phyloP scores from a whole-genome alignment of 2,113 vertebrate species.

The Panurus biarmicus region DNA sequence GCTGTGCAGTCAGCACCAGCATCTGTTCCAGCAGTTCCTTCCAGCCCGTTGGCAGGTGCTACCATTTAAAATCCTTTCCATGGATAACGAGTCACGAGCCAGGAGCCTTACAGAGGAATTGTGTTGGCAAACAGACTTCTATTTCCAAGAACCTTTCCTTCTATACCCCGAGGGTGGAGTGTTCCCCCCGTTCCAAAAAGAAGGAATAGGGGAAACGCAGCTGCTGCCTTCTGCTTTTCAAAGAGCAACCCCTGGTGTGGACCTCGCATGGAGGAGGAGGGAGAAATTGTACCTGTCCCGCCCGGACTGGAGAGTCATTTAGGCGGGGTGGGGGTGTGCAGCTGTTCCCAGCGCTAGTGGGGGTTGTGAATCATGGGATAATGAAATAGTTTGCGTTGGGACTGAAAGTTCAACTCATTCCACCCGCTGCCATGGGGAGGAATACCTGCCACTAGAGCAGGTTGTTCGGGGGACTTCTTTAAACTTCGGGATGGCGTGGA shows the following conservation, averaged over 20 bases:
- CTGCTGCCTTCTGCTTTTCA: background rate
- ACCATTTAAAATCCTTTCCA: background rate
- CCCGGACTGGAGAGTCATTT: accelerated
- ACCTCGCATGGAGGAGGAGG: background rate
- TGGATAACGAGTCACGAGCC: background rate
- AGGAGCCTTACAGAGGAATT: background rate
- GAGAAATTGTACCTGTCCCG: background rate
- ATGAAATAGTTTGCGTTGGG: background rate
- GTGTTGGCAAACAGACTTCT: background rate
- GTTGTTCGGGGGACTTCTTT: too few relatives aligned
- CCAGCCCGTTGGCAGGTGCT: background rate
- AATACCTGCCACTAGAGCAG: too few relatives aligned
- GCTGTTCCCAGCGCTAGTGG: background rate
- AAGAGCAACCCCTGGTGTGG: background rate
- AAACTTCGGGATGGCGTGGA: too few relatives aligned
- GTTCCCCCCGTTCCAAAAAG: background rate
- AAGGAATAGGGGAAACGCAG: background rate
- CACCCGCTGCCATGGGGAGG: background rate
- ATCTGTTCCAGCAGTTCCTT: background rate
- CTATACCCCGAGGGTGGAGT: background rate
- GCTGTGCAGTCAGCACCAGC: background rate
- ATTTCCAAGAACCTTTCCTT: background rate
- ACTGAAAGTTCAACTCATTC: background rate
- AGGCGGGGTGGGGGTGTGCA: background rate
- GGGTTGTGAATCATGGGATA: background rate